phyloP scores from a whole-genome alignment of 2,888 invertebrate genomes.

The Ornithoptera priamus region DNA sequence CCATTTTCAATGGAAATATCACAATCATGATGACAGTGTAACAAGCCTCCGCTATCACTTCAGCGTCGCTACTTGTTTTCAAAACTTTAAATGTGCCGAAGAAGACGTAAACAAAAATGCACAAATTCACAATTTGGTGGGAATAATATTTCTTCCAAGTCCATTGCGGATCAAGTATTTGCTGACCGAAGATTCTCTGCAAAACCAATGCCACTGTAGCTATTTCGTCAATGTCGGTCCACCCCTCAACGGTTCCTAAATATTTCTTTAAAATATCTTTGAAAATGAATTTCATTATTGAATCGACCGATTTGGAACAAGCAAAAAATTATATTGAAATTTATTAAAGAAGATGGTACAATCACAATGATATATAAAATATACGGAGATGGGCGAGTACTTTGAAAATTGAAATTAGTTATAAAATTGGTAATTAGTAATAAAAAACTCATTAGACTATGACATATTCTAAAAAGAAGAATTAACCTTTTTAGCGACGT shows the following conservation, averaged over 20 bases:
- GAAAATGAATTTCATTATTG: slow-evolving; percentile 3
- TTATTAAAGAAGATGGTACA: slow-evolving; percentile 3
- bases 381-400: too few relatives aligned
- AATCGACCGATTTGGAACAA: not conserved
- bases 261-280: slow-evolving; percentile 33
- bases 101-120: slow-evolving; percentile 49
- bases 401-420: too few relatives aligned
- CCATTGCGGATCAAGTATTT: slow-evolving; percentile 59
- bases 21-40: slow-evolving; percentile 50
- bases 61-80: slow-evolving; percentile 40
- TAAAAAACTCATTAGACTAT: too few relatives aligned
- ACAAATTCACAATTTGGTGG: slow-evolving; percentile 42
- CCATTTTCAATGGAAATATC: slow-evolving; percentile 45
- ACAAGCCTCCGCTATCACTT: slow-evolving; percentile 49
- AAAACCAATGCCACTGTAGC: slow-evolving; percentile 42
- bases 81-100: slow-evolving; percentile 53
- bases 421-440: too few relatives aligned
- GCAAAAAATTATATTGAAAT: not conserved
- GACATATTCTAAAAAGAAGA: too few relatives aligned
- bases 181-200: slow-evolving; percentile 53
- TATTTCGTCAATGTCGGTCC: slow-evolving; percentile 50
- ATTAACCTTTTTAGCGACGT: too few relatives aligned
- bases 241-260: slow-evolving; percentile 49
- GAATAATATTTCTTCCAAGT: slow-evolving; percentile 44
- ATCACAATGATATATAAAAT: slow-evolving; percentile 2